These are phyloP conservation scores for Bombyx huttoni DNA, from an alignment of 2,888 invertebrate species.

Conservation along the genomic window DNA sequence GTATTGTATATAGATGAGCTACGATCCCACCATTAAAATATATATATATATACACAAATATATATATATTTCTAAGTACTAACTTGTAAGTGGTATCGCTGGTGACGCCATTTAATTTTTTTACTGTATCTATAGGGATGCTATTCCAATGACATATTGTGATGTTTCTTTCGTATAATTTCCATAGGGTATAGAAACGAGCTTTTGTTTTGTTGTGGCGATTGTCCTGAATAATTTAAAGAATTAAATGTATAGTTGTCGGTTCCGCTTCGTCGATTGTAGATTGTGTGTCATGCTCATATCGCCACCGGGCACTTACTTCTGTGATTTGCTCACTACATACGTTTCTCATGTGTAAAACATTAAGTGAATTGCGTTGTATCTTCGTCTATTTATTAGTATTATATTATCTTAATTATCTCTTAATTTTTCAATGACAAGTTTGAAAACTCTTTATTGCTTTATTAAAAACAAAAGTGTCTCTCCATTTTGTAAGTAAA, in stretches of 20 bases:
- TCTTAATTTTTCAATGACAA: constrained; percentile 13
- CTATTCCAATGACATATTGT: constrained; percentile 66
- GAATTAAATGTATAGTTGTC: constrained; percentile 34
- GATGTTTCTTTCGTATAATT: constrained; percentile 53
- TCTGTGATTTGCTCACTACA: constrained; percentile 42
- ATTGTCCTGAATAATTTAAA: constrained; percentile 35
- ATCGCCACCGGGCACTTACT: constrained; percentile 21
- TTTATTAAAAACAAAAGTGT: constrained; percentile 24
- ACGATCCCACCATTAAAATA: constrained; percentile 69
- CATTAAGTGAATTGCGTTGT: constrained; percentile 17
- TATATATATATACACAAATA: no score
- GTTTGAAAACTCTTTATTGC: constrained; percentile 9
- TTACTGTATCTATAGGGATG: constrained; percentile 44
- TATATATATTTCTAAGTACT: constrained; percentile 66
- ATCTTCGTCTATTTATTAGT: constrained; percentile 20
- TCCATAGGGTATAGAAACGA: constrained; percentile 49
- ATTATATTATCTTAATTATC: constrained; percentile 13
- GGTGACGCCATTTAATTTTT: constrained; percentile 45
- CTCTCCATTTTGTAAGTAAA: constrained; percentile 36
- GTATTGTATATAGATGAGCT: constrained; percentile 70
- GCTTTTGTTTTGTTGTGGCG: constrained; percentile 36
- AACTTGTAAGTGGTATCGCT: constrained; percentile 59
- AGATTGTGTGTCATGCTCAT: constrained; percentile 27
- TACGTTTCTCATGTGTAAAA: constrained; percentile 18
- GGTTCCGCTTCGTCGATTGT: constrained; percentile 41